These are phyloP conservation scores for Meandrina meandrites DNA, from an alignment of 92 coral and sea anemone genomes.

Conservation along the genomic window DNA sequence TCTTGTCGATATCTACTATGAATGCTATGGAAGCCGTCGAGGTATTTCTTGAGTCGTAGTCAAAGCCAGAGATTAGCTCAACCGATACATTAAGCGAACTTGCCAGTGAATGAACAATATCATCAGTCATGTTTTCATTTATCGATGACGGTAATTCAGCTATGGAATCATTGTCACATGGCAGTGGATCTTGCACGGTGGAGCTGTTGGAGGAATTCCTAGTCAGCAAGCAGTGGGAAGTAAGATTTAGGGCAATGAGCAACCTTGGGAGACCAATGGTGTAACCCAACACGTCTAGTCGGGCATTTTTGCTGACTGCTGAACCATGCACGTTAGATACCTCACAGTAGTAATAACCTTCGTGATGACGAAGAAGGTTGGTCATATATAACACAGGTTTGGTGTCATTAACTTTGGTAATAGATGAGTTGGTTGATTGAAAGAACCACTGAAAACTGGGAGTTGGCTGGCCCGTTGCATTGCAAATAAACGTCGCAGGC, in stretches of 20 bases:
- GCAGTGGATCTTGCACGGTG: neutral
- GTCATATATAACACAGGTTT: slow-evolving; percentile 42
- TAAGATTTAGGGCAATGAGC: slow-evolving; percentile 44
- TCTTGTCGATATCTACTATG: neutral
- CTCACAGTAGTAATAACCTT: slow-evolving; percentile 61
- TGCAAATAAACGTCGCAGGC: slow-evolving; percentile 55
- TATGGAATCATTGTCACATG: neutral
- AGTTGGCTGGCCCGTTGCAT: slow-evolving; percentile 61
- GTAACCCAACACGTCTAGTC: slow-evolving; percentile 54
- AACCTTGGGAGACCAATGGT: slow-evolving; percentile 63
- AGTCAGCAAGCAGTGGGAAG: neutral
- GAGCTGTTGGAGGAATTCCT: neutral
- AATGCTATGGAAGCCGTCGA: neutral
- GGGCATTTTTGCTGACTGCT: slow-evolving; percentile 51
- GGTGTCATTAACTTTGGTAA: slow-evolving; percentile 37
- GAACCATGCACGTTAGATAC: slow-evolving; percentile 63
- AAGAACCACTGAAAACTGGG: slow-evolving; percentile 68
- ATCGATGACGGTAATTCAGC: slow-evolving; percentile 6
- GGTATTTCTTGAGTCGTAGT: slow-evolving; percentile 2
- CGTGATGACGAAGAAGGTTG: slow-evolving; percentile 25
- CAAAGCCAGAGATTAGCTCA: neutral
- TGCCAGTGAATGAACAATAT: neutral
- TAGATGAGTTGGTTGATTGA: slow-evolving; percentile 30
- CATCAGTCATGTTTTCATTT: neutral
- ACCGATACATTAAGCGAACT: neutral